Evolutionary conservation across 35 echinoderm and acorn worm genomes (phyloP).

Genomic region (Lytechinus pictus): DNA sequence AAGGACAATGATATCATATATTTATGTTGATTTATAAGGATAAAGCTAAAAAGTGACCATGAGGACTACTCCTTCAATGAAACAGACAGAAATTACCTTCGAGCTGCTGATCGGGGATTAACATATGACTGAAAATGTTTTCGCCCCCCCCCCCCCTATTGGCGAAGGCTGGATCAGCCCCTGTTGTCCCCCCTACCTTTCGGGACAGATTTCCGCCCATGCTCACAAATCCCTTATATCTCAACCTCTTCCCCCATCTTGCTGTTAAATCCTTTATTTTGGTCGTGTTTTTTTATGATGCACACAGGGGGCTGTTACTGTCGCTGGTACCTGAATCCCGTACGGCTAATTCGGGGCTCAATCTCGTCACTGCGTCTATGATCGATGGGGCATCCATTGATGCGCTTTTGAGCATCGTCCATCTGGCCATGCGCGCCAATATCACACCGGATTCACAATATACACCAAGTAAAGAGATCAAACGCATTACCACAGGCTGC

Average conservation of each 20-base stretch:
- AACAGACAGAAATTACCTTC: too few species aligned
- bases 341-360: neutral
- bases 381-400: neutral
- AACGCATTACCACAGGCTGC: neutral
- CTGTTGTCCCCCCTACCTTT: too few species aligned
- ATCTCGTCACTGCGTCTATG: neutral
- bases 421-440: neutral
- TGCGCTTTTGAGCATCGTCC: neutral
- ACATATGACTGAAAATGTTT: too few species aligned
- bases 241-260: neutral
- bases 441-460: neutral
- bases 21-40: too few species aligned
- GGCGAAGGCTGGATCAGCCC: too few species aligned
- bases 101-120: too few species aligned
- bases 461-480: neutral
- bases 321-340: neutral
- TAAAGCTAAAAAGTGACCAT: too few species aligned
- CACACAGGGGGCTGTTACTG: neutral
- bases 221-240: neutral
- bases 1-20: too few species aligned
- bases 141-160: too few species aligned
- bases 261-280: neutral
- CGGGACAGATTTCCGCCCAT: too few species aligned
- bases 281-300: neutral
- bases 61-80: too few species aligned